Evolutionary conservation across 2,888 invertebrate genomes (phyloP), one percentile per base, ranked within the genome.

Genomic region (Caenorhabditis uteleia): DNA sequence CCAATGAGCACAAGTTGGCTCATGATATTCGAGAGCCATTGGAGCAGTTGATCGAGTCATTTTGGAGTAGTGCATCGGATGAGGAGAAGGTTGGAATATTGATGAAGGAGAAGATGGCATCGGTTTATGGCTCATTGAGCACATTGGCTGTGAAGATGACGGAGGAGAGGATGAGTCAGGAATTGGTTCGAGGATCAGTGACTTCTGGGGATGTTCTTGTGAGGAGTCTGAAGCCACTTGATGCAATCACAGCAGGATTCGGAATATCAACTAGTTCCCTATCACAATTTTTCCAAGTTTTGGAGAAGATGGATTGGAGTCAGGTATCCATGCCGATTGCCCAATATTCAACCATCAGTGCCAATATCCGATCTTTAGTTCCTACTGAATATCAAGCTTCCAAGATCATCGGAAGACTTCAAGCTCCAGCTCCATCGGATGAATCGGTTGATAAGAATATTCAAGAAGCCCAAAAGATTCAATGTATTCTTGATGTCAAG

Each of bases 41-140:
- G 2, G 69, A 69, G 48, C 61, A 57, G 40, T 8, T 61, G 6
- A 31, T 58, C 31, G 50, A 54, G 27, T 65, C 65, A 44, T 59
- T 65, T 44, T 69, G 69, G 69, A 58, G 31, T 20, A 46, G 45
- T 29, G 54, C 54, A 2, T 31, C 4, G 18, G 54, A 54, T 3
- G 33, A 49, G 8, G 60, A 61, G 16, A 59, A 40, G 26, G 38
- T 39, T 7, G 45, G 45, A 7, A 34, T 50, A 18, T 40, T 58
- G 12, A 40, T 58, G 18, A 58, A 50, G 7, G 57, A 58, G 40
- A 58, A 50, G 26, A n/a, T 58, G 40, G 46, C 50, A 16, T 34
- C 50, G 12, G 44, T 50, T 12, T 40, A 58, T 12, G 50, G 50
- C 20, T 33, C 27, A 4, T 26, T 50, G 27, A 45, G 50, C 21